A percentile compares a stretch with the other conserved stretches of the same genome.
These are phyloP conservation scores for Nannospalax galili DNA, from an alignment of 2,113 vertebrate species.

Conservation along the genomic window DNA sequence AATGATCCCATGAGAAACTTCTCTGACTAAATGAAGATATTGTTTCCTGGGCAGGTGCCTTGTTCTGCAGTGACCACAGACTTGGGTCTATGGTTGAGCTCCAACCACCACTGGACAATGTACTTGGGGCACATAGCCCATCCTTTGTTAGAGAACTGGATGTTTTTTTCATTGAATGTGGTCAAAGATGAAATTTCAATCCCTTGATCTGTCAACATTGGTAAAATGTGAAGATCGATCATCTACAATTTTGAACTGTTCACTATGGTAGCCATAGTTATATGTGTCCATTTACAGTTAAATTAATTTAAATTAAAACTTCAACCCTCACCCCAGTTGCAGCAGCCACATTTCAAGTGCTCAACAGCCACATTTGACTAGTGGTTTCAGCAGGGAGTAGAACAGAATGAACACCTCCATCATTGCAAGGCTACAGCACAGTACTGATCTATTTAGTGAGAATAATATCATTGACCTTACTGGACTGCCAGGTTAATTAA, in stretches of 20 bases:
- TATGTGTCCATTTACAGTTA: background rate
- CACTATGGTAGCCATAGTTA: background rate
- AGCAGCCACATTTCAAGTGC: background rate
- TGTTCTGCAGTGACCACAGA: too few species aligned
- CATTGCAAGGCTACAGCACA: background rate
- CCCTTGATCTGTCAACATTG: background rate
- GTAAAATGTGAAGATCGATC: background rate
- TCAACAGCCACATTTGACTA: background rate
- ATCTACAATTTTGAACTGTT: background rate
- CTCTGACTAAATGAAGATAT: background rate
- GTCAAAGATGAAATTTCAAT: background rate
- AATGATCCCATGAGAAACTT: background rate
- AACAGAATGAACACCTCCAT: background rate
- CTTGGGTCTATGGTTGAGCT: background rate
- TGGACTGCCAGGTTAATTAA: background rate
- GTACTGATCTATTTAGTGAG: background rate
- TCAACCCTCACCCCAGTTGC: background rate
- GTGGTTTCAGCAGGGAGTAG: background rate
- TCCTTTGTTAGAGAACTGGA: background rate
- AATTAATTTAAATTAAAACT: background rate
- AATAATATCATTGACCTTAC: background rate
- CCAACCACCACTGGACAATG: rapidly evolving
- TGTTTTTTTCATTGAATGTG: background rate
- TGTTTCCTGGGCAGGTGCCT: background rate
- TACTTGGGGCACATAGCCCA: background rate